Percentiles rank a stretch among this genome's conserved stretches.
Conservation (phyloP, 2,113 vertebrate genomes). For the Macrotus californicus region DNA sequence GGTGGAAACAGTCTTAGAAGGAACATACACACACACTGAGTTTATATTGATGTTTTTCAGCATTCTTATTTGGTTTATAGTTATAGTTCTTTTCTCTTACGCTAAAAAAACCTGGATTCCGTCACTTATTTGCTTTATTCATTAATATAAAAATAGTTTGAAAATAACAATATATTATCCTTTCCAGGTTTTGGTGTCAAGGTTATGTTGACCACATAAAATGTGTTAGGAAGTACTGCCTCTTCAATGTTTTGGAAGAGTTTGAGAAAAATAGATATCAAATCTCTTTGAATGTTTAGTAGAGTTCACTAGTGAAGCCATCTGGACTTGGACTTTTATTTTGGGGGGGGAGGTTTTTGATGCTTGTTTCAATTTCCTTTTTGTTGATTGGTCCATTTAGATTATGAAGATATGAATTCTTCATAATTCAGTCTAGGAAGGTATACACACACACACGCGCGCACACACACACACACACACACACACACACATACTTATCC, state of each 20-base stretch:
- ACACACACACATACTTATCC: not conserved
- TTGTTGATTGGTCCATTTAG: not conserved
- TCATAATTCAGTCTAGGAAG: not conserved
- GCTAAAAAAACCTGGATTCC: not conserved
- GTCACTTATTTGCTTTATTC: constrained; percentile 1
- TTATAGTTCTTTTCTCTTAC: not conserved
- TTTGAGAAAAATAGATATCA: not conserved
- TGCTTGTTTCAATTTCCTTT: not conserved
- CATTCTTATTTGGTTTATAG: not conserved
- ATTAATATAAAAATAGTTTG: constrained; percentile 33
- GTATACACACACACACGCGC: too few species aligned
- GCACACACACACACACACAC: too few species aligned
- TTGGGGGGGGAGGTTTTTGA: not conserved
- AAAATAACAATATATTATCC: not conserved
- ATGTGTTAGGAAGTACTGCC: too few species aligned
- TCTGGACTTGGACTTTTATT: not conserved
- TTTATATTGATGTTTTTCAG: not conserved
- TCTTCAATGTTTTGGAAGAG: not conserved
- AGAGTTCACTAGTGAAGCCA: not conserved
- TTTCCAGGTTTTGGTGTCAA: not conserved
- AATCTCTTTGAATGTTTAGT: not conserved
- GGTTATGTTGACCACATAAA: too few species aligned
- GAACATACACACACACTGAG: not conserved
- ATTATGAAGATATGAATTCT: not conserved
- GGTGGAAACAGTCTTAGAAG: not conserved